Evolutionary conservation across 2,888 invertebrate species (phyloP), one percentile per base, ranked within the genome.

Genomic region (Mythimna loreyi): DNA sequence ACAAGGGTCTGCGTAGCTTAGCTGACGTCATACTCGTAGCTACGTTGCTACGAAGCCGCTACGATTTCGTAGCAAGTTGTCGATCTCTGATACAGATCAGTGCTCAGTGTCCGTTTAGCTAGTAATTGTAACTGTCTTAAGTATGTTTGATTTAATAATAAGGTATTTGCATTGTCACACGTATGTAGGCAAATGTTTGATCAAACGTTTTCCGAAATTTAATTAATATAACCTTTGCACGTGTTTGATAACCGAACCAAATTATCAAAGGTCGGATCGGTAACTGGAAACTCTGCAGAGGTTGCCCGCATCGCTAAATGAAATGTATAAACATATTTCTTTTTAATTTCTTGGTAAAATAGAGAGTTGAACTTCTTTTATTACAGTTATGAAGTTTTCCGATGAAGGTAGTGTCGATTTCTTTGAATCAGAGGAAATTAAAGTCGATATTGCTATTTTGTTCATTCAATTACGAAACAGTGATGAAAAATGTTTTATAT

Each of bases 201-300:
- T 25, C 16, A 49, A 33, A 49, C 23, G 13, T 55, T 49, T 47
- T 28, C n/a, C n/a, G 50, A 47, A 67, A 70, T 75, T 62, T 50
- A 23, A 69, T 69, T 71, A 69, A n/a, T n/a, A n/a, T n/a, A n/a
- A 75, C 56, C 68, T 72, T 72, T 66, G 33, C 43, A 1, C 40
- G 53, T 73, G 61, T 81, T 77, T 72, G 59, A 52, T 45, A 57
- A 50, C 40, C 50, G 53, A 67, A 77, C 66, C 65, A 59, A 75
- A 73, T 50, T 79, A 67, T 25, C 30, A 57, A 72, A 77, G 80
- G 80, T 75, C 67, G 66, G 30, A 69, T 57, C 16, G 47, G 61
- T 19, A 45, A 60, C n/a, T 52, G 23, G 49, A 64, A 71, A 73
- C 52, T 67, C 56, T n/a, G 21, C 7, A 30, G 63, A 67, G 66